Evolutionary conservation across 1,140 invertebrate species (phyloP), one percentile per base, ranked within the genome.

Genomic region (Drosophila nasuta): DNA sequence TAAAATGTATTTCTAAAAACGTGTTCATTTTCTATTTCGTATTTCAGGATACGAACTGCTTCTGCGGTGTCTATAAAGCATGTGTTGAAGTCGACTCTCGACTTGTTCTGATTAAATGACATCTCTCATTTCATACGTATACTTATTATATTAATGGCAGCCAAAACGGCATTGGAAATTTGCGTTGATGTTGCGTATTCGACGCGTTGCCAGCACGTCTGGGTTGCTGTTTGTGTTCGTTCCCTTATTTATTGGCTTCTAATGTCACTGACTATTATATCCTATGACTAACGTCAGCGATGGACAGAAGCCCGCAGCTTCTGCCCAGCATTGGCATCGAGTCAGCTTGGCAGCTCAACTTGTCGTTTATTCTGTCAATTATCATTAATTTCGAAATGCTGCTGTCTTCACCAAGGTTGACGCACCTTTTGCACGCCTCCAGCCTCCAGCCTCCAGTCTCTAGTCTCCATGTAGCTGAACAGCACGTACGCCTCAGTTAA

Each of bases 301-400:
- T 54, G 43, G 35, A 25, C 51, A 20, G 25, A 8, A 77, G 51
- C 52, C 48, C 67, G 54, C 35, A 8, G 35, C 35, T 10, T 25
- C 3, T 25, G 20, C 20, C 20, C 20, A 25, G 20, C 20, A 25
- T 25, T 25, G 10, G 35, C 35, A 38, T 38, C 35, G 35, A 38
- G 35, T 38, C 35, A 38, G 35, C 10, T 38, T 10, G 35, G 57
- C 57, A 66, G 58, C 85, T 88, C 85, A 88, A 89, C 81, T 88
- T 88, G 85, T 88, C 85, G 85, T 87, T 88, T 89, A 81, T 81
- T 83, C 77, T 88, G 85, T 88, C 85, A 88, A 88, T 88, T 88
- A 88, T 88, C 85, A 81, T 88, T 88, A 89, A 88, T 89, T 88
- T 81, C 77, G 82, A 81, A 88, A 88, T 76, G 85, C 81, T 80